phyloP scores from a whole-genome alignment of 2,797 vertebrate species.

The Mormyrus hasselquistii region DNA sequence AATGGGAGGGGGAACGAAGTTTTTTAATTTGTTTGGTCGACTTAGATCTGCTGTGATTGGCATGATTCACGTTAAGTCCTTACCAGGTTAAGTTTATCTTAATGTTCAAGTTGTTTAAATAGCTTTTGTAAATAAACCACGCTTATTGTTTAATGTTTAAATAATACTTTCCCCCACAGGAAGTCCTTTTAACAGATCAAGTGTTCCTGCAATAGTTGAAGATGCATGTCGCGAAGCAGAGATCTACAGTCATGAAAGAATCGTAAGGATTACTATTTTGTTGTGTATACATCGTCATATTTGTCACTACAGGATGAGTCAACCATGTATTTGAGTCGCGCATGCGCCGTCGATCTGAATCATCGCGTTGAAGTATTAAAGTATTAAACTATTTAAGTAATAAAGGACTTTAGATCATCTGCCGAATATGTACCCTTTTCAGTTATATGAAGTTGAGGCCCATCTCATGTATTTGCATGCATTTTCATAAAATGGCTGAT shows the following conservation, averaged over 20 bases:
- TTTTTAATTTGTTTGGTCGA: conserved; percentile 62
- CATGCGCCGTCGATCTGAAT: neutral
- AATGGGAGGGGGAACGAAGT: conserved; percentile 50
- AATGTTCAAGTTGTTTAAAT: neutral
- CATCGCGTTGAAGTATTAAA: neutral
- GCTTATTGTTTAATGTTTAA: neutral
- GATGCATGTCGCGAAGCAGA: conserved; percentile 71
- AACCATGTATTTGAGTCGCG: neutral
- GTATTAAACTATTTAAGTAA: neutral
- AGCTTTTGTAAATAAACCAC: neutral
- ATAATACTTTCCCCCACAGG: conserved; percentile 48
- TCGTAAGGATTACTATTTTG: conserved; percentile 59
- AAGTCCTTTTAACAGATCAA: conserved; percentile 59
- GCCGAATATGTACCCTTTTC: neutral
- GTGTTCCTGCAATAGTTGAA: conserved; percentile 65
- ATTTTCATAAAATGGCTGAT: neutral
- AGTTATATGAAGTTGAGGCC: neutral
- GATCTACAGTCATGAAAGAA: conserved; percentile 64
- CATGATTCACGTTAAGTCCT: conserved; percentile 73
- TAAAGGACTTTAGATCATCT: neutral
- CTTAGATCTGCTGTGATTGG: conserved; percentile 66
- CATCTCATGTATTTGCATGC: neutral
- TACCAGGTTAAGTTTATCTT: conserved; percentile 63
- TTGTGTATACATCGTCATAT: neutral
- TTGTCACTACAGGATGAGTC: neutral